A percentile compares a stretch with the other conserved stretches of the same genome.
Evolutionary conservation across 2,888 invertebrate species (phyloP).

Genomic region (Phytoseiulus persimilis): DNA sequence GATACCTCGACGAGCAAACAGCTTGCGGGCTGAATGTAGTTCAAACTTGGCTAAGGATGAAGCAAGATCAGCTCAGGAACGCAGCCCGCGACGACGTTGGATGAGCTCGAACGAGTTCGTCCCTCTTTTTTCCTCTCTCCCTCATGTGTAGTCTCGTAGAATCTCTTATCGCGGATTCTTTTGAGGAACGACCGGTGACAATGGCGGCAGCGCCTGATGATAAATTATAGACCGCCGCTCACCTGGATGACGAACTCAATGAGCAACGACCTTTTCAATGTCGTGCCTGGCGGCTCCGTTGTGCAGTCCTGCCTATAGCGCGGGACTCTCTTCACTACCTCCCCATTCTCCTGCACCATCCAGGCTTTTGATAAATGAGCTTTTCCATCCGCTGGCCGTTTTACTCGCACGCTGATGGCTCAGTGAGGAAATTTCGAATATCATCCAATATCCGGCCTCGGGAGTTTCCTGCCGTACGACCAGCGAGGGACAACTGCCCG

Average conservation of each 20-base stretch:
- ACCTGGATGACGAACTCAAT: neutral
- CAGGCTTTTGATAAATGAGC: neutral
- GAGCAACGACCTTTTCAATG: neutral
- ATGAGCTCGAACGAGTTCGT: neutral
- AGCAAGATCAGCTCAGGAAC: neutral
- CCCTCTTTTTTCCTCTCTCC: neutral
- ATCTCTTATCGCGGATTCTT: neutral
- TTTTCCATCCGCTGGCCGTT: neutral
- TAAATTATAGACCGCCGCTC: neutral
- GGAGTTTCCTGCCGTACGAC: neutral
- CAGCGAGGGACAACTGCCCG: neutral
- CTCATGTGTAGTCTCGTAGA: too few species aligned
- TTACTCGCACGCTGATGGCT: neutral
- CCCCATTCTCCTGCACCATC: neutral
- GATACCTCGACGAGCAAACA: neutral
- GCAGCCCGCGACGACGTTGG: neutral
- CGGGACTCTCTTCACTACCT: neutral
- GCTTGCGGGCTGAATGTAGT: neutral
- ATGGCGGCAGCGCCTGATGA: neutral
- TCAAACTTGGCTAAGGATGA: neutral
- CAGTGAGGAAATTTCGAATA: neutral
- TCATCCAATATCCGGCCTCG: neutral
- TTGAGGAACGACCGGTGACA: neutral
- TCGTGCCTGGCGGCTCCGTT: neutral
- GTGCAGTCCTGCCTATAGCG: neutral